Conservation (phyloP, 23 tunicate genomes). For the Trididemnum nubilum region DNA sequence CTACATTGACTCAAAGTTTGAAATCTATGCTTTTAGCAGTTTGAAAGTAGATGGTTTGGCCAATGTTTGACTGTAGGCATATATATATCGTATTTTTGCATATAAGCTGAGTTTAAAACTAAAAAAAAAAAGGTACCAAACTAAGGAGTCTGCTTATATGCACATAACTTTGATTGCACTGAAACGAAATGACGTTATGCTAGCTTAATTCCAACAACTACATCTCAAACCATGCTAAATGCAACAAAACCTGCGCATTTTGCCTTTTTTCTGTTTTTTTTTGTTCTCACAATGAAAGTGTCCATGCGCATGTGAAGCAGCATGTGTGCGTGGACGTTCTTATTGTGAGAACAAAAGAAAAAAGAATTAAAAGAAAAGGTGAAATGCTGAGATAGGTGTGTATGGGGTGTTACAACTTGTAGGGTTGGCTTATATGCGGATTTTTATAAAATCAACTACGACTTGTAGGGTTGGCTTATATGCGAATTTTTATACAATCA, state of each 20-base stretch:
- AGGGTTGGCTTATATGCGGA: too few relatives aligned
- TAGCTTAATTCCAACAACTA: background rate
- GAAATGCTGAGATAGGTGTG: too few relatives aligned
- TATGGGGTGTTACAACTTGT: too few relatives aligned
- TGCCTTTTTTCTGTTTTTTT: background rate
- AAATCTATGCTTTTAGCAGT: too few relatives aligned
- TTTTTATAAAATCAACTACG: background rate
- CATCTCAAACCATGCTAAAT: background rate
- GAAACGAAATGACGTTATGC: background rate
- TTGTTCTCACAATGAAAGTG: background rate
- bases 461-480: background rate
- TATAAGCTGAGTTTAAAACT: too few relatives aligned
- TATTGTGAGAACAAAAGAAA: background rate
- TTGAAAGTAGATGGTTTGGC: too few relatives aligned
- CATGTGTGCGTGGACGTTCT: background rate
- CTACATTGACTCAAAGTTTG: too few relatives aligned
- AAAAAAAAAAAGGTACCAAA: background rate
- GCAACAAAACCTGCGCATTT: background rate
- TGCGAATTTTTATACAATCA: background rate
- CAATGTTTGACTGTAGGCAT: too few relatives aligned
- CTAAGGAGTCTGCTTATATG: background rate
- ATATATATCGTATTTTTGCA: too few relatives aligned
- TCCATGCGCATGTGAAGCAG: background rate
- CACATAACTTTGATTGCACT: background rate
- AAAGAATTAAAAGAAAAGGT: too few relatives aligned